Conservation (phyloP, 2,888 invertebrate genomes). For the Chrysotoxum bicinctum region DNA sequence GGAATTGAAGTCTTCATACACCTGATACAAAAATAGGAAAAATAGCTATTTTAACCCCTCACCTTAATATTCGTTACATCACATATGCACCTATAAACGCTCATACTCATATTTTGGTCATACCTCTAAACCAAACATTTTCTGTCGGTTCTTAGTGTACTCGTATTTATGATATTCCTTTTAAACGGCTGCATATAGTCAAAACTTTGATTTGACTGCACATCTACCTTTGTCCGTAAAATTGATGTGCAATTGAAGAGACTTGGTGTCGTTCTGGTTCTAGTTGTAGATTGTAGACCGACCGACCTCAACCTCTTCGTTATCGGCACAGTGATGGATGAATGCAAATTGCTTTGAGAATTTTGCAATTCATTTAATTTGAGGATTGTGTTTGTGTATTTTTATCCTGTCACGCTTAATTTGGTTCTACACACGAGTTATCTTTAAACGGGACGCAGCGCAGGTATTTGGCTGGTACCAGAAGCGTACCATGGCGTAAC, state of each 20-base stretch:
- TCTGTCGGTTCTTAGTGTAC: no score
- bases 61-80: no score
- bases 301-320: not conserved
- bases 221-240: not conserved
- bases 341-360: constrained; percentile 60
- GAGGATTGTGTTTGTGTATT: constrained; percentile 47
- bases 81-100: no score
- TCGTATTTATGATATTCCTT: no score
- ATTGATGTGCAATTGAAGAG: not conserved
- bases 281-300: not conserved
- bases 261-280: not conserved
- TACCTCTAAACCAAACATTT: no score
- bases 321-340: constrained; percentile 38
- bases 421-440: constrained; percentile 39
- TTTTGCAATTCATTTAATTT: constrained; percentile 58
- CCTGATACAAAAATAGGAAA: no score
- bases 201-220: not conserved
- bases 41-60: no score
- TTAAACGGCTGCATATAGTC: no score
- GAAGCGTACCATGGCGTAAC: constrained; percentile 80
- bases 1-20: no score
- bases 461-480: not conserved
- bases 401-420: constrained; percentile 55
- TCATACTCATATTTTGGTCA: no score
- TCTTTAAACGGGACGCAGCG: not conserved